Base-by-base conservation (phyloP, 2,113 vertebrate species). In the Melanocharis versteri region DNA sequence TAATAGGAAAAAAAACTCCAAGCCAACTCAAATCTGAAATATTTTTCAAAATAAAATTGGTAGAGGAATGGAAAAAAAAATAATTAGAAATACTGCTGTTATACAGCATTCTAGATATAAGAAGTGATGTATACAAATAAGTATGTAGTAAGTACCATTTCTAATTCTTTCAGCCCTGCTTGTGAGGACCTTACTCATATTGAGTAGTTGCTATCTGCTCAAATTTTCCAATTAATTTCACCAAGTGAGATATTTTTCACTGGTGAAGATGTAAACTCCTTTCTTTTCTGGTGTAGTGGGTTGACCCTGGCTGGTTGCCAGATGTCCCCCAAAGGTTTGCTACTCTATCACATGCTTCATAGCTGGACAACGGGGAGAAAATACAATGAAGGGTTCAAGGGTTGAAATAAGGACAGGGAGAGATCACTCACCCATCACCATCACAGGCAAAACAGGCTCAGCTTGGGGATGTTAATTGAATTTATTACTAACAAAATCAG, bases 1-100 rank as follows among this genome's bases (percentile, higher is more conserved):
- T 30, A 61, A 10, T 15, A 56, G 10, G 3, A 4, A 20, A 47
- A 62, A 48, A 44, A 54, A 21, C 0, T 2, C 3, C 19, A 12
- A 7, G 24, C 10, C 30, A 35, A 54, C 4, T 30, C 2, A 31
- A 22, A 50, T 24, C 9, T 30, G 19, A 56, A 57, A 62, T 13
- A 35, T 56, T 72, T 82, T 27, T 8, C 31, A 82, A 66, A 62
- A 60, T 45, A 60, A 87, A 51, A 72, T 26, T 51, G 3, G 4
- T 31, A 12, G 47, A 66, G 5, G 5, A 73, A 33, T 23, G 76
- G 7, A 40, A 35, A 87, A 80, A 81, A 75, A 79, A 17, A 37
- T n/a, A 17, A 37, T 39, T 79, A 79, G 33, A 47, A 71, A 51
- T 50, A 22, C 19, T 71, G 12, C 14, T 73, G 2, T 20, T 42